Evolutionary conservation across 2,797 vertebrate species (phyloP), one percentile per base, ranked within the genome.

Genomic region (Coreius guichenoti): DNA sequence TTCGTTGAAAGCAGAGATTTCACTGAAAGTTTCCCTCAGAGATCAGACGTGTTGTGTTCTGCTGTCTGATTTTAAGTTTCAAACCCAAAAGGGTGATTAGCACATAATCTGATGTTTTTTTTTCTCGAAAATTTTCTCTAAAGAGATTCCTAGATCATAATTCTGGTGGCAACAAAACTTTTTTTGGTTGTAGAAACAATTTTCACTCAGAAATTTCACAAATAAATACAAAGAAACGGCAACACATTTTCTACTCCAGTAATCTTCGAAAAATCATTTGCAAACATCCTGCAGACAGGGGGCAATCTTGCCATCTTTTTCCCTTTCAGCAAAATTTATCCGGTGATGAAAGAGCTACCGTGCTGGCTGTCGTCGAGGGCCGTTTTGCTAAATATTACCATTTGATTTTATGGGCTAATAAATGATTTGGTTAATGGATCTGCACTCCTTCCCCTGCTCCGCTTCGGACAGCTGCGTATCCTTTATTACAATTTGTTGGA

Each of bases 341-440:
- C 67, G 21, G 36, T 77, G 83, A 72, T 76, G 47, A 47, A 86
- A 86, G 79, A 87, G 85, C 86, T 81, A 73, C 79, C n/a, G 39
- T 29, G 51, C 81, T 87, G 65, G 67, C 67, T 70, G 89, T 91
- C 91, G 90, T 91, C 91, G 90, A 90, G 90, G 91, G 90, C 91
- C 91, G 89, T 89, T 91, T 93, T 93, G 93, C 94, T 94, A 95
- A 95, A 94, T 95, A 95, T 95, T 95, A 91, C 94, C 91, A 92
- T 92, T 93, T 90, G 91, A 91, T 95, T 95, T 96, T 95, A 96
- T 95, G 85, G 93, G 92, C 92, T 93, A 94, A 95, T 95, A 95
- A 96, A 96, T 94, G 94, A 94, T 94, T 93, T 93, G 91, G 93
- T 95, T 96, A 95, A 96, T 96, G 95, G 95, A 95, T 93, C 93